Evolutionary conservation across 2,888 invertebrate species (phyloP).

Genomic region (Andrena praecox): DNA sequence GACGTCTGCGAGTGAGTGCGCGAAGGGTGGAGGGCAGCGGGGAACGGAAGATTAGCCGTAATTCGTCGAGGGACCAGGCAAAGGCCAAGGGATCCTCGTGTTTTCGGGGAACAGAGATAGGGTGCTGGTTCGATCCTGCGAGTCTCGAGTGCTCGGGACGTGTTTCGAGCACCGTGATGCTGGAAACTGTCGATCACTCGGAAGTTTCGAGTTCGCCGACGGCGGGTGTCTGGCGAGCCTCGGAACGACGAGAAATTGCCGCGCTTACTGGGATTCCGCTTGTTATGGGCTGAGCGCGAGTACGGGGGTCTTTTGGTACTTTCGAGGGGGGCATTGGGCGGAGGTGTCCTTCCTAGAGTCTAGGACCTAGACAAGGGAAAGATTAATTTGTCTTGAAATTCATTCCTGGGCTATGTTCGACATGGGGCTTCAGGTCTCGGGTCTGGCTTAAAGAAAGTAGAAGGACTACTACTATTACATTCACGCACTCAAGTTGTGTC

Average conservation of each 20-base stretch:
- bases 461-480: too few species aligned
- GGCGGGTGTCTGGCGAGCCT: not conserved
- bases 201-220: slow-evolving; percentile 16
- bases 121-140: slow-evolving; percentile 30
- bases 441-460: too few species aligned
- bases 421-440: not conserved
- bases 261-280: slow-evolving; percentile 5
- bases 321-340: not conserved
- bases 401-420: not conserved
- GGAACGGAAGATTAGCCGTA: slow-evolving; percentile 74
- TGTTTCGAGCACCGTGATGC: slow-evolving; percentile 50
- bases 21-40: slow-evolving; percentile 32
- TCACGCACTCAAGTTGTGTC: too few species aligned
- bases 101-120: slow-evolving; percentile 43
- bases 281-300: not conserved
- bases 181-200: slow-evolving; percentile 41
- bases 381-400: not conserved
- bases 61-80: slow-evolving; percentile 71
- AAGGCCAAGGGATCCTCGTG: slow-evolving; percentile 62
- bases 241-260: not conserved
- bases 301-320: not conserved
- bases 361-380: not conserved
- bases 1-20: slow-evolving; percentile 24
- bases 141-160: slow-evolving; percentile 35
- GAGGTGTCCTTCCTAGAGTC: too few species aligned